Conservation (phyloP, 2,888 invertebrate species). For the Sclerodermus sp. region DNA sequence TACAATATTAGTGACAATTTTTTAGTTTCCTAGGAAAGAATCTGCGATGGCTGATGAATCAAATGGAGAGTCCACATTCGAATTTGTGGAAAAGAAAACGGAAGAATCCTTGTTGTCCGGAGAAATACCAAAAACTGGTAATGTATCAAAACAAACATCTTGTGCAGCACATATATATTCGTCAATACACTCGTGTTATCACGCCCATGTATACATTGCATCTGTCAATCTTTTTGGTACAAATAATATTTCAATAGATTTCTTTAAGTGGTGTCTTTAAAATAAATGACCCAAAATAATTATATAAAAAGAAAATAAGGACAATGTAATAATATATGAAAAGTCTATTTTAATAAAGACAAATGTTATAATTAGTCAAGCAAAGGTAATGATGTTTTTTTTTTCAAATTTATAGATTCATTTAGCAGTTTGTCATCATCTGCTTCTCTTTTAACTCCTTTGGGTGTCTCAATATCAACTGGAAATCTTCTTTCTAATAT, state of each 20-base stretch:
- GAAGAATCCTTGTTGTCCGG: constrained; percentile 42
- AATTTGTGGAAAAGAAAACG: constrained; percentile 50
- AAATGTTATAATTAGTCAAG: no score
- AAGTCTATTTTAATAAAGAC: background rate
- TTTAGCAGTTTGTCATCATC: constrained; percentile 56
- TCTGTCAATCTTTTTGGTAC: constrained; percentile 16
- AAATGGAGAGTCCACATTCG: constrained; percentile 52
- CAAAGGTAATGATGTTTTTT: no score
- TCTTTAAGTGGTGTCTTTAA: no score
- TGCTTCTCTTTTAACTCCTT: constrained; percentile 56
- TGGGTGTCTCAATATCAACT: constrained; percentile 55
- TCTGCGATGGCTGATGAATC: constrained; percentile 51
- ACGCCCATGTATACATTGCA: constrained; percentile 6
- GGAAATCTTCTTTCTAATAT: constrained; percentile 70
- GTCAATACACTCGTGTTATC: no score
- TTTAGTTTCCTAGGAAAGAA: background rate
- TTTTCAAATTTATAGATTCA: constrained; percentile 49
- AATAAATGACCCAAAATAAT: no score
- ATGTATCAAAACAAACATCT: constrained; percentile 19
- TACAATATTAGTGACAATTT: constrained; percentile 12
- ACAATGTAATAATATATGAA: background rate
- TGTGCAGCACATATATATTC: constrained; percentile 1
- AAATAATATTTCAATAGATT: background rate
- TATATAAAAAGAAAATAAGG: no score
- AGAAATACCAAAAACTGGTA: constrained; percentile 45